Conservation (phyloP, 1,140 invertebrate genomes). For the Drosophila baimaii region DNA sequence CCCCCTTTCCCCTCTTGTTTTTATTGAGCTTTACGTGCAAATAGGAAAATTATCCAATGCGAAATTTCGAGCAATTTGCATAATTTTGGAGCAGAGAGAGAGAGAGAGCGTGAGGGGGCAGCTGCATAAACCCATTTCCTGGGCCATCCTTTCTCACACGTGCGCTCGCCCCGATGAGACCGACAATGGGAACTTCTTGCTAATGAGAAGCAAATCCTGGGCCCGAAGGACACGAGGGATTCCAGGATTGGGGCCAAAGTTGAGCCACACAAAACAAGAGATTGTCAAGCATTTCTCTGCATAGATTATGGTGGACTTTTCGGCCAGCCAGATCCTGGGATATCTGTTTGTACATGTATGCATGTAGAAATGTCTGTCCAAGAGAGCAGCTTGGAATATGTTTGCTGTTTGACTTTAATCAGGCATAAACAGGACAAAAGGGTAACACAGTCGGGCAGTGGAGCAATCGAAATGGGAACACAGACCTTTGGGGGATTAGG, state of each 20-base stretch:
- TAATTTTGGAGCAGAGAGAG: constrained; percentile 23
- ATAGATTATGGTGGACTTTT: constrained; percentile 40
- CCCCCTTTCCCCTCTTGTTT: background rate
- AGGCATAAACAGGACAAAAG: constrained; percentile 31
- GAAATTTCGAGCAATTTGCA: constrained; percentile 44
- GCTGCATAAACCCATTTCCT: constrained; percentile 29
- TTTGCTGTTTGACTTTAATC: constrained; percentile 45
- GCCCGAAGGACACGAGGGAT: constrained; percentile 27
- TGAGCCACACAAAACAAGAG: constrained; percentile 34
- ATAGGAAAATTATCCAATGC: constrained; percentile 53
- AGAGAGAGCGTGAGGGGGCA: background rate
- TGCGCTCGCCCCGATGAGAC: constrained; percentile 7
- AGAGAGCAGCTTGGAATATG: constrained; percentile 37
- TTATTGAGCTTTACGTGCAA: constrained; percentile 48
- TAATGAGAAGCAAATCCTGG: constrained; percentile 45
- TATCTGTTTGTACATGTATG: constrained; percentile 1
- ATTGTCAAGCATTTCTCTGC: constrained; percentile 40
- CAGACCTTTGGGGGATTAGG: constrained; percentile 19
- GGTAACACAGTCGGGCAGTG: constrained; percentile 2
- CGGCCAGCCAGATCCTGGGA: constrained; percentile 6
- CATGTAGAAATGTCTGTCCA: constrained; percentile 17
- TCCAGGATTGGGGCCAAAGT: constrained; percentile 21
- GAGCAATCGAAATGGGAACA: constrained; percentile 40
- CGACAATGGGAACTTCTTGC: constrained; percentile 30
- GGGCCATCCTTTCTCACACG: constrained; percentile 45